Evolutionary conservation across 2,113 vertebrate genomes (phyloP).

Genomic region (Seriola rivoliana): DNA sequence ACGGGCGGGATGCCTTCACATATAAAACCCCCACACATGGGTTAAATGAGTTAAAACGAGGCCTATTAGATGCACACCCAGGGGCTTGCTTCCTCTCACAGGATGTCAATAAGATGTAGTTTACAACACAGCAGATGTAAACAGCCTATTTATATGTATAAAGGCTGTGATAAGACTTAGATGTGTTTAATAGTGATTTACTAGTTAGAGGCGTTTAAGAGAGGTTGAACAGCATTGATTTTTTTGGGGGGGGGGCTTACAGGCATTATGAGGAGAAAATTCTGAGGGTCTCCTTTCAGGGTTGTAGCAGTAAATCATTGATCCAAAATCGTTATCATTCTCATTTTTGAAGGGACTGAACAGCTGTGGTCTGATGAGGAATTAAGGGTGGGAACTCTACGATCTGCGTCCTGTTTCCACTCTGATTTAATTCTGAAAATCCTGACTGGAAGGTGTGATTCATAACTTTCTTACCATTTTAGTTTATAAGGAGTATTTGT

Average conservation of each 20-base stretch:
- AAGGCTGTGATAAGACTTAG: conserved; percentile 19
- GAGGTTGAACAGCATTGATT: conserved; percentile 12
- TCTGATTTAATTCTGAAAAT: no score
- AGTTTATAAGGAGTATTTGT: no score
- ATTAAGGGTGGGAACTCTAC: not conserved
- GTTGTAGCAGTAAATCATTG: conserved; percentile 1
- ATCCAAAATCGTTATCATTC: conserved; percentile 6
- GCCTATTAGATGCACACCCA: conserved; percentile 32
- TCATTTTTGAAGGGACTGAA: not conserved
- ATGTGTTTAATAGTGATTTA: conserved; percentile 31
- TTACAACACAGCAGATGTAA: conserved; percentile 46
- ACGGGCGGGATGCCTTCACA: conserved; percentile 41
- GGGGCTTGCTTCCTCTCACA: conserved; percentile 40
- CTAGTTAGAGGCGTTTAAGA: not conserved
- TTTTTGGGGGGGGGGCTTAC: not conserved
- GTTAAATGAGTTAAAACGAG: conserved; percentile 55
- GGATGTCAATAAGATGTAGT: conserved; percentile 53
- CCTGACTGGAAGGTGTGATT: no score
- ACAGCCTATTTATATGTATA: conserved; percentile 34
- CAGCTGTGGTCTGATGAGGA: not conserved
- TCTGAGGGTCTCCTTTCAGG: not conserved
- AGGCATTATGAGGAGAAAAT: not conserved
- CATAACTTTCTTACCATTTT: no score
- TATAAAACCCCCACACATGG: conserved; percentile 26
- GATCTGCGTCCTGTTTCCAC: no score